These are phyloP conservation scores for Sesia bembeciformis DNA, from an alignment of 2,888 invertebrate genomes.

Conservation along the genomic window DNA sequence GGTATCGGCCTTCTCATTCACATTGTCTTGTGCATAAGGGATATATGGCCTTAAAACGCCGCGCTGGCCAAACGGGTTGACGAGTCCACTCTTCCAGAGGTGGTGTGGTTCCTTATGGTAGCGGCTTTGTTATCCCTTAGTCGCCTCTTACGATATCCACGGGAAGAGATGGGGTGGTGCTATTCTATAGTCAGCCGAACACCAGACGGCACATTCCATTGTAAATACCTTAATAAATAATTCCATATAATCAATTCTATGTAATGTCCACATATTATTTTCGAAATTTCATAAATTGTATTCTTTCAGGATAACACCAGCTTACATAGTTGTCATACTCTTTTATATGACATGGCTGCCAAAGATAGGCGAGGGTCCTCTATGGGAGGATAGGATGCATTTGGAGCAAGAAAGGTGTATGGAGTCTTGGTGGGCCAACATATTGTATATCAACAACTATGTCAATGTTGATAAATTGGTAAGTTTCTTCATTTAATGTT, in stretches of 20 bases:
- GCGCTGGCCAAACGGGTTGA: no score
- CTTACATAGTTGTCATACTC: conserved; percentile 80
- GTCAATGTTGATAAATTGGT: conserved; percentile 77
- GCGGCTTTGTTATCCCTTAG: no score
- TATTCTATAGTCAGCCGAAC: no score
- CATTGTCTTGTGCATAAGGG: no score
- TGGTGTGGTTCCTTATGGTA: no score
- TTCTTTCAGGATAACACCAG: conserved; percentile 79
- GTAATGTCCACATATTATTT: not conserved
- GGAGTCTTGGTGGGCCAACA: conserved; percentile 82
- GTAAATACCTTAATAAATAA: not conserved
- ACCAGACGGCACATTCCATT: no score
- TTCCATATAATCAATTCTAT: not conserved
- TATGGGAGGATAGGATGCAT: conserved; percentile 79
- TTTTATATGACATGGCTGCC: conserved; percentile 83
- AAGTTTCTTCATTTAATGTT: conserved; percentile 14
- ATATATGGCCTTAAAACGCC: no score
- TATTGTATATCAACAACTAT: conserved; percentile 84
- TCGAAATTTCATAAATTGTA: no score
- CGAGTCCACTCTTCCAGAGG: no score
- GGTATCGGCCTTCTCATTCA: no score
- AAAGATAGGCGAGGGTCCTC: conserved; percentile 81
- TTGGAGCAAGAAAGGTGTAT: conserved; percentile 76
- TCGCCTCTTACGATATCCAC: no score
- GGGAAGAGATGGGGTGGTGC: no score